Evolutionary conservation across 2,113 vertebrate genomes (phyloP).

Genomic region (Chloropsis hardwickii): DNA sequence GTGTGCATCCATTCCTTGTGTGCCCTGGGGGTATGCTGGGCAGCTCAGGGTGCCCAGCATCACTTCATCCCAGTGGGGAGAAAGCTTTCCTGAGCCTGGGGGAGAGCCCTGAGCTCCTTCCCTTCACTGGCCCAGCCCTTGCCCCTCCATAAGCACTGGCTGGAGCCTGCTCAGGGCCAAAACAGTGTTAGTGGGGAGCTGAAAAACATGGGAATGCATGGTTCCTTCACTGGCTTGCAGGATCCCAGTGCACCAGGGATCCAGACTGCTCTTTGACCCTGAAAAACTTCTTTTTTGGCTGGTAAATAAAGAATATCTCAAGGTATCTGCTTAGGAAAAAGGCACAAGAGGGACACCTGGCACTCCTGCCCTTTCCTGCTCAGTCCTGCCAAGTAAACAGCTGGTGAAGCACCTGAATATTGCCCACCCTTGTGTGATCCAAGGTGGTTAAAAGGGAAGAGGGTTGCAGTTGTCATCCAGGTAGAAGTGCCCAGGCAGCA

Average conservation of each 20-base stretch:
- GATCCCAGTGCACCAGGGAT: not conserved
- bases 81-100: not conserved
- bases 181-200: not conserved
- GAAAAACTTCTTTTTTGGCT: not conserved
- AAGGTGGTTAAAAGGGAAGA: not conserved
- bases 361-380: not conserved
- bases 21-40: not conserved
- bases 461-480: not conserved
- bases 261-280: not conserved
- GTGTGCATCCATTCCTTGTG: not conserved
- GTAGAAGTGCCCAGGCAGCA: not conserved
- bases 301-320: not conserved
- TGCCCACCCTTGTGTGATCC: not conserved
- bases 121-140: rapidly evolving
- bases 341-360: not conserved
- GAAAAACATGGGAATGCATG: not conserved
- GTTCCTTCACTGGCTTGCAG: not conserved
- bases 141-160: rapidly evolving
- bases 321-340: not conserved
- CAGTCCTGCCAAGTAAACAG: not conserved
- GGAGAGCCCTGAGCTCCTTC: not conserved
- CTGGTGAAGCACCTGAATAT: not conserved
- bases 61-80: not conserved
- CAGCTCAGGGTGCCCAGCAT: not conserved
- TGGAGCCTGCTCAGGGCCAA: not conserved